phyloP scores from a whole-genome alignment of 2,113 vertebrate species.

The Pangasianodon gigas region DNA sequence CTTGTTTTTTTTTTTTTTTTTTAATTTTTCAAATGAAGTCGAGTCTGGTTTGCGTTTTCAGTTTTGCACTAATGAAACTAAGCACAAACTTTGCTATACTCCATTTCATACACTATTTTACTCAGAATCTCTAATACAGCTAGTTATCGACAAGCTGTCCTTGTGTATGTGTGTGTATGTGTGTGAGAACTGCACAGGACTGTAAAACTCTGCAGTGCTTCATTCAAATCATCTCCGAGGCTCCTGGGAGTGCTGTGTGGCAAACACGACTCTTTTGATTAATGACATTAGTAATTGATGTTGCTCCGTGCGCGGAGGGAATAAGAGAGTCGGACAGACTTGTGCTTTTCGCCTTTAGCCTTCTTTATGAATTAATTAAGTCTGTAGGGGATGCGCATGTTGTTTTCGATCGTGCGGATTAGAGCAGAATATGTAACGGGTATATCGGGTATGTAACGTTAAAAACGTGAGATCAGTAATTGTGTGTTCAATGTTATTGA shows the following conservation, averaged over 20 bases:
- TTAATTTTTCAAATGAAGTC: not conserved
- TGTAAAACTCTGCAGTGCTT: not conserved
- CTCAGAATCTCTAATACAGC: not conserved
- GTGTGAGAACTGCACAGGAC: not conserved
- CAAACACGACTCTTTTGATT: not conserved
- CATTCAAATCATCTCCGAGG: not conserved
- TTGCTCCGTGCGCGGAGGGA: not conserved
- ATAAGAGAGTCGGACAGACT: not conserved
- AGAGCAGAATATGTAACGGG: not conserved
- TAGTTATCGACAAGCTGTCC: not conserved
- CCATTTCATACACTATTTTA: not conserved
- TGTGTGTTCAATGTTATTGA: not conserved
- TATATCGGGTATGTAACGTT: not conserved
- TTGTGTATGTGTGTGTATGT: not conserved
- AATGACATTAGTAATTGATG: constrained; percentile 9
- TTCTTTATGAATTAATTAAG: constrained; percentile 6
- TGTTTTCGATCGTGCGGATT: not conserved
- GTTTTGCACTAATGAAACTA: too few species aligned
- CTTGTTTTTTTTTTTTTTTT: not conserved
- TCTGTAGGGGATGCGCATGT: not conserved
- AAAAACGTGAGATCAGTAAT: not conserved
- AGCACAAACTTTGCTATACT: not conserved
- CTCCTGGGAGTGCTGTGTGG: not conserved
- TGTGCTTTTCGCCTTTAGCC: not conserved
- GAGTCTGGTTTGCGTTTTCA: not conserved